phyloP scores from a whole-genome alignment of 2,797 vertebrate species.

The Poeciliopsis gracilis region DNA sequence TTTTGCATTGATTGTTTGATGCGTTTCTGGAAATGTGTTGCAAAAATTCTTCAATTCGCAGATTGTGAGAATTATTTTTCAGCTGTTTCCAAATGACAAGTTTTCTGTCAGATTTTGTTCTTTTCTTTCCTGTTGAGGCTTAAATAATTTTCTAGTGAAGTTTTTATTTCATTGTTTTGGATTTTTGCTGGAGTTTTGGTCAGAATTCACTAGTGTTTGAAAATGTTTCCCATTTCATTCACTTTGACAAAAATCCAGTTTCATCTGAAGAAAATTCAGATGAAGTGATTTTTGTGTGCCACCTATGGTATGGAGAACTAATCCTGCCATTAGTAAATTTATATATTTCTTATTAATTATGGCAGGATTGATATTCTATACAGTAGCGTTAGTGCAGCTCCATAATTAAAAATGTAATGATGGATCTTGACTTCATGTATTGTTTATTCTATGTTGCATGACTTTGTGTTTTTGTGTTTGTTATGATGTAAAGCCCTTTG shows the following conservation, averaged over 20 bases:
- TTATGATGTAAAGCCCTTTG: too few species aligned
- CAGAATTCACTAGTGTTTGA: background rate
- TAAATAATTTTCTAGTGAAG: background rate
- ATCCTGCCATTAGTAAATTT: background rate
- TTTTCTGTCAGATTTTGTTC: background rate
- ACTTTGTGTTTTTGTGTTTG: too few species aligned
- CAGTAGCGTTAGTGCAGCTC: background rate
- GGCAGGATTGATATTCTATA: background rate
- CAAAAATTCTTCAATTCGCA: background rate
- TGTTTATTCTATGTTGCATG: too few species aligned
- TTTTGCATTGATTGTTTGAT: background rate
- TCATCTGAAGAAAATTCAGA: background rate
- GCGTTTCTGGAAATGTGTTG: background rate
- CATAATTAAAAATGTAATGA: background rate
- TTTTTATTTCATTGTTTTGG: background rate
- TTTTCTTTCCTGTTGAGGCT: background rate
- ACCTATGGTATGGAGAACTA: background rate
- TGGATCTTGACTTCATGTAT: too few species aligned
- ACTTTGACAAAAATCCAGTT: background rate
- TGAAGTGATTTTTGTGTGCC: background rate
- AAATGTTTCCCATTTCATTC: background rate
- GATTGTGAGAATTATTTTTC: background rate
- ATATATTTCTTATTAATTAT: background rate
- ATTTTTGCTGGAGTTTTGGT: background rate
- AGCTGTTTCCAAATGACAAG: background rate